phyloP scores from a whole-genome alignment of 2,113 vertebrate species.

The Dinomys branickii region DNA sequence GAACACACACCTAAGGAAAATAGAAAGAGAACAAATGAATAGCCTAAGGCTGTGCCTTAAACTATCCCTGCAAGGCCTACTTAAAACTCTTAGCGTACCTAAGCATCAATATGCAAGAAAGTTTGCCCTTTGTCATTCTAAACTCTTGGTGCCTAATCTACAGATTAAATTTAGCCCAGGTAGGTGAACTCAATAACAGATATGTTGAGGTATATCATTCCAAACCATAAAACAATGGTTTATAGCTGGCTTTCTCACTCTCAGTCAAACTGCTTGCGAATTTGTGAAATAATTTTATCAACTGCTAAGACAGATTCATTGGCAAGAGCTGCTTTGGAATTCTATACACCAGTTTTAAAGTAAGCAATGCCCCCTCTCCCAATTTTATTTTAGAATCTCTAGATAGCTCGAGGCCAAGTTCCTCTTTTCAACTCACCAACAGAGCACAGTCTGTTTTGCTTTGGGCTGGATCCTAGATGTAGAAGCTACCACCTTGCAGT shows the following conservation, averaged over 20 bases:
- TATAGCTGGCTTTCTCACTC: neutral
- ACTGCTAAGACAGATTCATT: neutral
- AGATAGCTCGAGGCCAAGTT: neutral
- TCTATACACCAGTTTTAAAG: neutral
- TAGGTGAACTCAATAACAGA: neutral
- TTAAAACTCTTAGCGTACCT: neutral
- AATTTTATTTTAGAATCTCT: neutral
- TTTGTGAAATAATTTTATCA: neutral
- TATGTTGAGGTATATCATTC: neutral
- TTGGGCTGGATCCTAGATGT: neutral
- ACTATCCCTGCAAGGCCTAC: neutral
- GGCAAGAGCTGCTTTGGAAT: neutral
- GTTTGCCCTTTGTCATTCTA: neutral
- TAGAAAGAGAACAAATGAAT: no score
- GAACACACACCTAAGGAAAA: no score
- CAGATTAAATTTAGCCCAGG: neutral
- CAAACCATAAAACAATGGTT: neutral
- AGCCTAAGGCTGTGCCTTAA: no score
- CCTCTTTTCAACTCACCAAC: neutral
- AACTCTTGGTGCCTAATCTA: neutral
- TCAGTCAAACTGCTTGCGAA: neutral
- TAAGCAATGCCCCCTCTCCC: accelerated
- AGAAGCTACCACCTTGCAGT: neutral
- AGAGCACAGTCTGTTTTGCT: neutral
- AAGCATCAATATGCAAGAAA: neutral